Conservation (phyloP, 2,113 vertebrate genomes). For the Chloropsis hardwickii region DNA sequence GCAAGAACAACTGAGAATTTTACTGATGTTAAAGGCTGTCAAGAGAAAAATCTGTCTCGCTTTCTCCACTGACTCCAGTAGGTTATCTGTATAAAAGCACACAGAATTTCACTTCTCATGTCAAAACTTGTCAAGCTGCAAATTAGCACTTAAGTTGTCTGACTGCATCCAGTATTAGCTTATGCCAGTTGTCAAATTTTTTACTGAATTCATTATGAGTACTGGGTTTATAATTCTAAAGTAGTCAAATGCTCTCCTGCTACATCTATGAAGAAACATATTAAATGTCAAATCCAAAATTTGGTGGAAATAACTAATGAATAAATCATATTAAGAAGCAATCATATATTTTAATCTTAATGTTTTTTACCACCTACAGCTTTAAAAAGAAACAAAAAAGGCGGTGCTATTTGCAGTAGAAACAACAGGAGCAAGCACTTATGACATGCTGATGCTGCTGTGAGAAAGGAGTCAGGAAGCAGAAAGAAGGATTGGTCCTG, state of each 20-base stretch:
- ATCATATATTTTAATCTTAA: neutral
- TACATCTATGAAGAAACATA: neutral
- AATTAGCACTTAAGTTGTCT: neutral
- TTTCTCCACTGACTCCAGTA: neutral
- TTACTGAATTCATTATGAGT: neutral
- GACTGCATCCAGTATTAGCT: neutral
- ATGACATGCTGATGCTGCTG: neutral
- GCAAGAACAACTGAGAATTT: neutral
- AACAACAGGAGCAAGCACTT: neutral
- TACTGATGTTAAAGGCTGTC: neutral
- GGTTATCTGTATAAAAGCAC: neutral
- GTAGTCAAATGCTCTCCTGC: neutral
- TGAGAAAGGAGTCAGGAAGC: neutral
- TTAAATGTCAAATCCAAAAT: neutral
- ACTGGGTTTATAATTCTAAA: neutral
- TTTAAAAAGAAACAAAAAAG: neutral
- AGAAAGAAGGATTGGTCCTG: neutral
- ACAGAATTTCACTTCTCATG: neutral
- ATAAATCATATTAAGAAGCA: neutral
- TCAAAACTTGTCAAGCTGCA: constrained; percentile 5
- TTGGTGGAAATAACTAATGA: neutral
- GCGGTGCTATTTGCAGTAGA: neutral
- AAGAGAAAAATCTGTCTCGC: neutral
- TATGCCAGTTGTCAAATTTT: neutral
- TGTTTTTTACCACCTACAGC: neutral